Evolutionary conservation across 2,113 vertebrate genomes (phyloP), one percentile per base, ranked within the genome.

Genomic region (Pseudopodoces humilis): DNA sequence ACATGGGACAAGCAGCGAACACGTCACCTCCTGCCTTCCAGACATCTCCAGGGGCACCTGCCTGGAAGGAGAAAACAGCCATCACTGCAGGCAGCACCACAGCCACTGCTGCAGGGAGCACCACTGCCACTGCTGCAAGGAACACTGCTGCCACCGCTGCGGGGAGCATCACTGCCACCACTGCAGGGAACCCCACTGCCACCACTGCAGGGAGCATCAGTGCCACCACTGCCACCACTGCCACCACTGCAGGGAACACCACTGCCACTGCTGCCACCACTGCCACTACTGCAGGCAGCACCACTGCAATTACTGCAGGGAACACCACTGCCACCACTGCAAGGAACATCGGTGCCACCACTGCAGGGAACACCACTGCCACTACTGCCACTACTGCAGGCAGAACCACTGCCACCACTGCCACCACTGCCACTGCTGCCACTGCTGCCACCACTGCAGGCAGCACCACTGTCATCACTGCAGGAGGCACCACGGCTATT

Each of bases 301-400:
- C 7, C 7, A 8, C 62, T 22, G 35, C 35, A 31, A 46, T 13
- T 10, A 21, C 53, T 47, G 22, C 22, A 33, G 46, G 10, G 0
- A 49, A 0, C 15, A n/a, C 7, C 7, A 8, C 62, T 22, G 35
- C 35, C 35, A 46, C 15, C 12, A 21, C 53, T 47, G 22, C 22
- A 33, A 39, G 10, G 0, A 49, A 0, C 30, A 77, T 0, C 28
- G 6, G 1, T 0, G 11, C 37, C 15, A 23, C 0, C 2, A 1
- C 50, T 9, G 5, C 28, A 43, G 15, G 9, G 0, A 50, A 0
- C 9, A 39, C 11, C 46, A 12, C 9, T 0, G 15, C 7, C 28
- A 28, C 2, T 3, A 24, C 30, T 17, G 63, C 62, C n/a, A 11
- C 33, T 7, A 1, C 19, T 18, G 24, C 17, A 43, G 19, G 2